Conservation (phyloP, 2,888 invertebrate genomes). For the Synanthedon tipuliformis region DNA sequence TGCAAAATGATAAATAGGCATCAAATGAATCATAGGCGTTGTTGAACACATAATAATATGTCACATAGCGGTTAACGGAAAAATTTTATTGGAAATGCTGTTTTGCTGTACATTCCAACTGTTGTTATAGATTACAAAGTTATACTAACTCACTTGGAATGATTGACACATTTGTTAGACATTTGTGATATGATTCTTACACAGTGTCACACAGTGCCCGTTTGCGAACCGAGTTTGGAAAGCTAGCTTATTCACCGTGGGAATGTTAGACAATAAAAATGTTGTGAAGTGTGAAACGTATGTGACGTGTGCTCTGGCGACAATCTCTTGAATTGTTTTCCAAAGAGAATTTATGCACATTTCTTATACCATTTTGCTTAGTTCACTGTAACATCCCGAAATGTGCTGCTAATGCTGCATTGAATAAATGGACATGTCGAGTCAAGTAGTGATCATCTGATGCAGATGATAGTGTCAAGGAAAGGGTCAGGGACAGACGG, state of each 20-base stretch:
- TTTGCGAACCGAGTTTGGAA: neutral
- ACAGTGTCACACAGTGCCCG: neutral
- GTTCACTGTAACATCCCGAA: too few relatives aligned
- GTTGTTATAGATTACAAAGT: neutral
- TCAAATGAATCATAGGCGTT: conserved; percentile 1
- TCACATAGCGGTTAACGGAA: conserved; percentile 2
- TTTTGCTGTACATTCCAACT: conserved; percentile 1
- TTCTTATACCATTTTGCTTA: too few relatives aligned
- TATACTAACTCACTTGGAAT: neutral
- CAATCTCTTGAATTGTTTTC: too few relatives aligned
- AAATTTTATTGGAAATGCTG: conserved; percentile 4
- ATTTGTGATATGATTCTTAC: neutral
- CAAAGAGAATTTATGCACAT: too few relatives aligned
- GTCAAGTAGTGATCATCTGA: too few relatives aligned
- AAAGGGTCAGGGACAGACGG: too few relatives aligned
- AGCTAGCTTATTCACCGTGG: neutral
- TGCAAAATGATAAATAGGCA: neutral
- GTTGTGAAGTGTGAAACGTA: too few relatives aligned
- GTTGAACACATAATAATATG: neutral
- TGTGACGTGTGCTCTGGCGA: too few relatives aligned
- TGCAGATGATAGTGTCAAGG: too few relatives aligned
- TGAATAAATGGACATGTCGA: too few relatives aligned
- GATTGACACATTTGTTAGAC: neutral
- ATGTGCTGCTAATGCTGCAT: too few relatives aligned
- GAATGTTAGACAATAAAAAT: neutral